Conservation (phyloP, 2,888 invertebrate species). For the Phyto melanocephala region DNA sequence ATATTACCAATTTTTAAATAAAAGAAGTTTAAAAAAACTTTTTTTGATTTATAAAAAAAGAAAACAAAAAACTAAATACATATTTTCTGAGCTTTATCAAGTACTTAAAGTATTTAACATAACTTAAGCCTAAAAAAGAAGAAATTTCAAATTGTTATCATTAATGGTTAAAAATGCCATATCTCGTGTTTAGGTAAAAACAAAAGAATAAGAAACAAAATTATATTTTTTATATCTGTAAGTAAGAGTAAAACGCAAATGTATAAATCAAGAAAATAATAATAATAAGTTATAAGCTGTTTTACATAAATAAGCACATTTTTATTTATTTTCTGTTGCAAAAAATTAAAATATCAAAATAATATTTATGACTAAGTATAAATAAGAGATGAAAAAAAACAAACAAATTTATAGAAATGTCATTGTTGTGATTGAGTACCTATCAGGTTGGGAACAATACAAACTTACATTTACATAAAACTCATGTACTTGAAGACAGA, state of each 20-base stretch:
- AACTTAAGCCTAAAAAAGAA: neutral
- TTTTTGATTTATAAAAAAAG: constrained; percentile 1
- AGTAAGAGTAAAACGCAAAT: constrained; percentile 1
- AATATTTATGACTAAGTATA: neutral
- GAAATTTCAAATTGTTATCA: constrained; percentile 20
- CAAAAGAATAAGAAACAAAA: neutral
- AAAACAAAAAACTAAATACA: constrained; percentile 29
- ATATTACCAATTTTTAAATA: constrained; percentile 2
- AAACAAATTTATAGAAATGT: constrained; percentile 29
- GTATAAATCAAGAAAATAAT: constrained; percentile 1
- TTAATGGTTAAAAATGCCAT: constrained; percentile 6
- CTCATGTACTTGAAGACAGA: constrained; percentile 1
- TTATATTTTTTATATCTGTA: constrained; percentile 28
- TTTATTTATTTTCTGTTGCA: neutral
- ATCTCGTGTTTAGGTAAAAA: neutral
- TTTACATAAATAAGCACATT: neutral
- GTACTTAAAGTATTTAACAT: constrained; percentile 59
- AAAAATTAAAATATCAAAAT: neutral
- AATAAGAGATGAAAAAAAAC: constrained; percentile 19
- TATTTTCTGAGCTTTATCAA: constrained; percentile 53
- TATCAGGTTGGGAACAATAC: constrained; percentile 69
- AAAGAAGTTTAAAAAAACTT: neutral
- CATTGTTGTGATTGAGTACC: constrained; percentile 63
- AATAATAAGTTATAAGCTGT: constrained; percentile 1
- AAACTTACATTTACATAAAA: constrained; percentile 42